Evolutionary conservation across 2,888 invertebrate genomes (phyloP), one percentile per base, ranked within the genome.

Genomic region (Lithophane leautieri): DNA sequence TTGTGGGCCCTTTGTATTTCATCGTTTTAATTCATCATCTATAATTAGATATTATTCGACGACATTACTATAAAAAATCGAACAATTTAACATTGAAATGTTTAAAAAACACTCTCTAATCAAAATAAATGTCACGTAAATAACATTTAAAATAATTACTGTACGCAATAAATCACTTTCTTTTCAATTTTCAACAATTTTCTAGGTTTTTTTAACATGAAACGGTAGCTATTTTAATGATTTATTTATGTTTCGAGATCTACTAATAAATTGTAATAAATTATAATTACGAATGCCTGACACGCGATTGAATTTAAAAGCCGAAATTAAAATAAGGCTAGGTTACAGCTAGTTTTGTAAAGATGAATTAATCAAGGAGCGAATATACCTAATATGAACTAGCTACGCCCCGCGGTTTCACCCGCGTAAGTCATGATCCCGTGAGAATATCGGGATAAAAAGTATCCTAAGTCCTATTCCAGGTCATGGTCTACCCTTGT

Each of bases 251-350:
- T 61, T 81, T 58, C 28, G 14, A 68, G 40, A 34, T 56, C 63
- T 82, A 77, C 81, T 79, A 83, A 84, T 84, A 86, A 76, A 82
- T 63, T 78, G 78, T 76, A 82, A 60, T 83, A 71, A 82, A 82
- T 81, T 82, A 71, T 69, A 76, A 70, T 80, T 82, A 76, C 73
- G 66, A 78, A 78, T 65, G 54, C 42, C 56, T 83, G 76, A 78
- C 81, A 83, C 80, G 80, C 84, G 47, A 82, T 28, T 63, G 52
- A 67, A 72, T 73, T 61, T 42, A 82, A 85, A 67, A 58, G 14
- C 25, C 40, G 2, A 85, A 73, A 73, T 73, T 61, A 73, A 70
- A 70, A 60, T 70, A 70, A 70, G 16, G 63, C 47, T 56, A 40
- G 16, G 14, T 52, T 68, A 28, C 1, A 11, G 22, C 14, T 25